Evolutionary conservation across 2,113 vertebrate species (phyloP), one percentile per base, ranked within the genome.

Genomic region (Corydoras sp.): DNA sequence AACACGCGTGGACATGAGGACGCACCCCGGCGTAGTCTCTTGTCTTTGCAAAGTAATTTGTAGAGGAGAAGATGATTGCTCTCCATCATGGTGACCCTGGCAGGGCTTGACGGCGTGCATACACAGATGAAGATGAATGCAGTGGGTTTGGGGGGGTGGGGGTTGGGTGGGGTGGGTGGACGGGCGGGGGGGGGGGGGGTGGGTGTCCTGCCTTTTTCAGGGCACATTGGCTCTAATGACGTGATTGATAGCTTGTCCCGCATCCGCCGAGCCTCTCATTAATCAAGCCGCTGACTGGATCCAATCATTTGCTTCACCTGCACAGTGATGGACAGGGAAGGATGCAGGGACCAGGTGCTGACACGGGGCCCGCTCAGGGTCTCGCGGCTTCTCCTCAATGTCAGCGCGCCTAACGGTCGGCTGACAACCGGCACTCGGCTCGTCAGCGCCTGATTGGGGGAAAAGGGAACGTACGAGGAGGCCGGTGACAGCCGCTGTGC

Each of bases 41-140:
- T 92, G 91, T 92, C 93, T 96, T 92, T 94, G 93, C 93, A 92
- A 94, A 97, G 92, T 97, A 95, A 97, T 98, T 99, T 98, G 95
- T 97, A 78, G 92, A 95, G 91, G 91, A 93, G 95, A 93, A 96
- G 95, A 98, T 98, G 95, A 97, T 99, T 98, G 94, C 97, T 99
- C 95, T 97, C 95, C 95, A 97, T 97, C 92, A 91, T 94, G 88
- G 92, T 97, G 95, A 98, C 95, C 95, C 95, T 97, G 95, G 92
- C 92, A 91, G 92, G 60, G 92, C 92, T 93, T 96, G 95, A 91
- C 92, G 95, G 93, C 92, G 89, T 95, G 93, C 94, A 94, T 96
- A 95, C 89, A 93, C 91, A 98, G 95, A 99, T 99, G 92, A 99
- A 99, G 95, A 99, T 99, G 94, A 98, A 99, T 99, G 95, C 92